These are phyloP conservation scores for Eulemur albifrons DNA, from an alignment of 2,797 vertebrate genomes.

Conservation along the genomic window DNA sequence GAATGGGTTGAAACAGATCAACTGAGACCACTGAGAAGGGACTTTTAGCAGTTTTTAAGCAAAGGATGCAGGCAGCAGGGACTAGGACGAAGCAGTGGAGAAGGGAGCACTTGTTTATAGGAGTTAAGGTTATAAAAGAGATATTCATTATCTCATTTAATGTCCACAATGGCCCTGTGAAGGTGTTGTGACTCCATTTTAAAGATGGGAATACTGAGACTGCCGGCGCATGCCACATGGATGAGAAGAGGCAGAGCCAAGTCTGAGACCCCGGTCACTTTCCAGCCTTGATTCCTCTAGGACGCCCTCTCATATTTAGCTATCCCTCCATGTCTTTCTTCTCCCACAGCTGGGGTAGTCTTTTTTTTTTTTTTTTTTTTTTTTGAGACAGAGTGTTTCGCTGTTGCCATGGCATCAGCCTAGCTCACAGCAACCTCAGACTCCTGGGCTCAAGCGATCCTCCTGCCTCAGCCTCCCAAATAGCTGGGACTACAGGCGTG, in stretches of 20 bases:
- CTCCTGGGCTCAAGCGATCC: too few relatives aligned
- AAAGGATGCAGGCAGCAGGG: background rate
- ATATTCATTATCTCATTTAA: background rate
- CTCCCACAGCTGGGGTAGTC: background rate
- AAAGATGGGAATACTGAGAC: background rate
- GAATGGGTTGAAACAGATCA: background rate
- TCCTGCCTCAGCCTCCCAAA: too few relatives aligned
- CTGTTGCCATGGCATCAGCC: too few relatives aligned
- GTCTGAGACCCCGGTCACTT: background rate
- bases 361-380: too few relatives aligned
- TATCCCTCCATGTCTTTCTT: background rate
- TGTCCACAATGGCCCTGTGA: background rate
- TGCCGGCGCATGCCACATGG: background rate
- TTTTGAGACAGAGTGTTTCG: too few relatives aligned
- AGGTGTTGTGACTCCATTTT: background rate
- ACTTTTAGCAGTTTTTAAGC: background rate
- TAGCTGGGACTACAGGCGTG: too few relatives aligned
- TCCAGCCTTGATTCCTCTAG: background rate
- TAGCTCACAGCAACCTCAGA: too few relatives aligned
- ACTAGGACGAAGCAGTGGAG: background rate
- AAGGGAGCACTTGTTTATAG: background rate
- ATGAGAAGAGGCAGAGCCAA: background rate
- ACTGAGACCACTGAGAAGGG: background rate
- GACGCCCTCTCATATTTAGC: background rate
- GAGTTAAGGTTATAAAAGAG: background rate